Percentiles rank a stretch among this genome's conserved stretches.
Evolutionary conservation across 2,797 vertebrate species (phyloP).

Genomic region (Octomys mimax): DNA sequence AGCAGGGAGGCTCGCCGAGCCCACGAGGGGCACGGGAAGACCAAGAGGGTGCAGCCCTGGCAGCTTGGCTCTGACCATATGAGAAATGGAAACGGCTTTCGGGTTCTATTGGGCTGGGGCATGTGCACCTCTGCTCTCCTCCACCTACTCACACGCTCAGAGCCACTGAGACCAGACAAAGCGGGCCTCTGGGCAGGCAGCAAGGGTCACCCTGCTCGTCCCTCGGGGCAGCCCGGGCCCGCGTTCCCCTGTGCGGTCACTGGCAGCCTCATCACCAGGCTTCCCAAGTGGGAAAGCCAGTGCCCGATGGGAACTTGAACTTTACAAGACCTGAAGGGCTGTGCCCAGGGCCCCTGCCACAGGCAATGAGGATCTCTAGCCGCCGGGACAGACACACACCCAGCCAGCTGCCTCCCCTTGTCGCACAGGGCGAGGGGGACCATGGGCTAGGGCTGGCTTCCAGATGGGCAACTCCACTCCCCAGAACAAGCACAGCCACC

Average conservation of each 20-base stretch:
- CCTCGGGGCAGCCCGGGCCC: background rate
- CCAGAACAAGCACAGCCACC: background rate
- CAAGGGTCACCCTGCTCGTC: conserved; percentile 14
- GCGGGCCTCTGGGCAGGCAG: background rate
- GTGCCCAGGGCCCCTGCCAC: background rate
- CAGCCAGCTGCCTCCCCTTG: background rate
- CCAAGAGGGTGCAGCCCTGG: background rate
- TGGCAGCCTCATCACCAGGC: background rate
- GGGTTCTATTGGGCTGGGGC: conserved; percentile 44
- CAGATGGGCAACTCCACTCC: background rate
- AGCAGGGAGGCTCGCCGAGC: background rate
- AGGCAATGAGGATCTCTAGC: background rate
- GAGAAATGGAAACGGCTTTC: conserved; percentile 54
- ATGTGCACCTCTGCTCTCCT: conserved; percentile 2
- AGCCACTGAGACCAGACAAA: background rate
- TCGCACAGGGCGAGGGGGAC: background rate
- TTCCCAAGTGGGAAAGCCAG: background rate
- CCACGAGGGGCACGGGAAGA: background rate
- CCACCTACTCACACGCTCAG: background rate
- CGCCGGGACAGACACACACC: background rate
- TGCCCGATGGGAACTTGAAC: background rate
- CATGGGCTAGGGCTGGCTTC: background rate
- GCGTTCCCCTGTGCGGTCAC: background rate
- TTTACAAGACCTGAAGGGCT: background rate
- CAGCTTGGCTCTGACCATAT: background rate